Base-by-base conservation (phyloP, 1,140 invertebrate species). In the Drosophila ohnishii region DNA sequence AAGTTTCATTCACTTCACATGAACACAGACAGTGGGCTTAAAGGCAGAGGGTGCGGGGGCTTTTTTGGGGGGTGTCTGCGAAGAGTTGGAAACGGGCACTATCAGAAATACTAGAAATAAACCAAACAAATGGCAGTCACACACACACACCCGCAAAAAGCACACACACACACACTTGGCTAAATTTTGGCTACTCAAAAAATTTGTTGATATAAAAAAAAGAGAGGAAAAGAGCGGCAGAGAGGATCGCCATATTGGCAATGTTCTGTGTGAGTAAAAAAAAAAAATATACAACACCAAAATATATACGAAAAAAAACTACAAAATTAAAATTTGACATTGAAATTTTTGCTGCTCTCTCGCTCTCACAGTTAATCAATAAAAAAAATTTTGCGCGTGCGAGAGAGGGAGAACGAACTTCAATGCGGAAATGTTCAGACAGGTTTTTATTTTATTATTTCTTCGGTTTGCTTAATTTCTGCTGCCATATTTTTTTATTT, bases 291-390 rank as follows among this genome's bases (percentile, higher is more conserved):
- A 16, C 2, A 19, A 14, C 14, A 44, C 25, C 60, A 30, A 66
- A 42, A 40, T 40, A 42, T 42, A 42, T 2, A 10, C 8, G 16
- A 19, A 35, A 63, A 16, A 80, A 86, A 65, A 70, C 82, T 69
- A 87, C 80, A 75, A 88, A 88, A 88, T 88, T 84, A 84, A 88
- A 88, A 88, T 88, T 88, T 88, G 84, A 88, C 84, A 88, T 88
- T 88, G 84, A 88, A 88, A 88, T 88, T 58, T 79, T 70, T 57
- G 42, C 16, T 30, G 53, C 75, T 51, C 69, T 70, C 70, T 37
- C 30, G 40, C 70, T 60, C 65, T 64, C 63, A 42, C 65, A 34
- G 53, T 71, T 70, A 82, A 75, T 86, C 79, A 86, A 85, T 79
- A 86, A 81, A 78, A 81, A 81, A 64, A 64, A 69, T 19, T 76